A percentile compares a stretch with the other conserved stretches of the same genome.
phyloP scores from a whole-genome alignment of 1,140 invertebrate species.

The Cotesia glomerata region DNA sequence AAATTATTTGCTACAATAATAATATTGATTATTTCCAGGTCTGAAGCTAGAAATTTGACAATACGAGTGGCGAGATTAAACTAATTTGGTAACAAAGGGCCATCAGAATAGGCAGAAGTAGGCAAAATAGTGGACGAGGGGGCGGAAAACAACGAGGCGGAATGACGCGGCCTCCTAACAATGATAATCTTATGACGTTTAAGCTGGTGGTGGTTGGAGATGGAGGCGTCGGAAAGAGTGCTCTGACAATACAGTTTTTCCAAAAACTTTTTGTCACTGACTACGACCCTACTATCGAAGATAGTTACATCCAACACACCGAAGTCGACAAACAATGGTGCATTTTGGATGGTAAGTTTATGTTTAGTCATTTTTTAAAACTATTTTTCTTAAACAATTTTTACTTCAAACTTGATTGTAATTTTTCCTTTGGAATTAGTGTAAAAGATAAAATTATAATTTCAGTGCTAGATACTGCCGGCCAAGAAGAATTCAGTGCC shows the following conservation, averaged over 20 bases:
- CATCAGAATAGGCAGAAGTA: constrained; percentile 51
- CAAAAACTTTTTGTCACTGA: constrained; percentile 88
- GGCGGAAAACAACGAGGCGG: constrained; percentile 46
- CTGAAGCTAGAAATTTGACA: neutral
- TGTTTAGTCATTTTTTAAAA: neutral
- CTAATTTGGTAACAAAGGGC: constrained; percentile 15
- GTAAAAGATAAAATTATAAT: constrained; percentile 33
- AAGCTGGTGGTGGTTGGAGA: constrained; percentile 91
- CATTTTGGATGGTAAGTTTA: constrained; percentile 80
- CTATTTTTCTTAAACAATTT: neutral
- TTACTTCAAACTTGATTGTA: neutral
- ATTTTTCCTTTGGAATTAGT: too few relatives aligned
- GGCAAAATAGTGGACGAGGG: constrained; percentile 43
- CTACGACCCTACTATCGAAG: constrained; percentile 91
- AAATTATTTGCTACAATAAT: too few relatives aligned
- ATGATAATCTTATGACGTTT: constrained; percentile 83
- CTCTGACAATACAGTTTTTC: constrained; percentile 89
- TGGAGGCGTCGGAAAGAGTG: constrained; percentile 89
- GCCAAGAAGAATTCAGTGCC: constrained; percentile 92
- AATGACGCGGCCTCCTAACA: constrained; percentile 75
- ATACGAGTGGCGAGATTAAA: neutral
- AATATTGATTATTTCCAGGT: too few relatives aligned
- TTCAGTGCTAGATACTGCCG: constrained; percentile 88
- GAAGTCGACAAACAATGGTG: constrained; percentile 92
- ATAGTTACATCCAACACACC: constrained; percentile 89